A percentile compares a stretch with the other conserved stretches of the same genome.
Evolutionary conservation across 2,888 invertebrate species (phyloP).

Genomic region (Hesperia comma): DNA sequence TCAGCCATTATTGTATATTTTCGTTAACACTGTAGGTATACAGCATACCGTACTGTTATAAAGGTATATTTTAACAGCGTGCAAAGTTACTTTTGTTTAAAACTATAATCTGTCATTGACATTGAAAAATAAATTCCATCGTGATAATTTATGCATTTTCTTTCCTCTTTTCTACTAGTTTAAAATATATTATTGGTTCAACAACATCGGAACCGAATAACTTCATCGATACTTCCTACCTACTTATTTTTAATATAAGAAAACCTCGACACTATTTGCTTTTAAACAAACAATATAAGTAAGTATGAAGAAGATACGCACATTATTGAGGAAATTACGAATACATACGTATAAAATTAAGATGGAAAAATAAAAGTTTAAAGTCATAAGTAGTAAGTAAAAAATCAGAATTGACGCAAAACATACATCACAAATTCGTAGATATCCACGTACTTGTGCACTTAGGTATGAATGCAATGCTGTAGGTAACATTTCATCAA

Average conservation of each 20-base stretch:
- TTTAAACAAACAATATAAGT: too few species aligned
- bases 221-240: background rate
- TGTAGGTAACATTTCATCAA: too few species aligned
- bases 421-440: too few species aligned
- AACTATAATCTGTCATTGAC: conserved; percentile 75
- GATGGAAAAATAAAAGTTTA: too few species aligned
- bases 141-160: conserved; percentile 60
- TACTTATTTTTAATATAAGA: background rate
- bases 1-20: conserved; percentile 71
- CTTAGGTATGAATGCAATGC: too few species aligned
- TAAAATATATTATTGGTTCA: background rate
- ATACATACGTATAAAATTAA: too few species aligned
- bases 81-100: conserved; percentile 59
- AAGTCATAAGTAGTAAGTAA: too few species aligned
- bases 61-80: conserved; percentile 66
- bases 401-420: too few species aligned
- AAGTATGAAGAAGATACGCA: too few species aligned
- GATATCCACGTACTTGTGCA: too few species aligned
- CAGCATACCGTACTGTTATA: conserved; percentile 62
- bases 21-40: conserved; percentile 63
- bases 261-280: background rate
- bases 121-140: conserved; percentile 79
- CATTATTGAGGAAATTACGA: too few species aligned
- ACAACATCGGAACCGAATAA: too few species aligned
- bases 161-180: conserved; percentile 46